Evolutionary conservation across 2,888 invertebrate species (phyloP).

Genomic region (Parasteatoda lunata): DNA sequence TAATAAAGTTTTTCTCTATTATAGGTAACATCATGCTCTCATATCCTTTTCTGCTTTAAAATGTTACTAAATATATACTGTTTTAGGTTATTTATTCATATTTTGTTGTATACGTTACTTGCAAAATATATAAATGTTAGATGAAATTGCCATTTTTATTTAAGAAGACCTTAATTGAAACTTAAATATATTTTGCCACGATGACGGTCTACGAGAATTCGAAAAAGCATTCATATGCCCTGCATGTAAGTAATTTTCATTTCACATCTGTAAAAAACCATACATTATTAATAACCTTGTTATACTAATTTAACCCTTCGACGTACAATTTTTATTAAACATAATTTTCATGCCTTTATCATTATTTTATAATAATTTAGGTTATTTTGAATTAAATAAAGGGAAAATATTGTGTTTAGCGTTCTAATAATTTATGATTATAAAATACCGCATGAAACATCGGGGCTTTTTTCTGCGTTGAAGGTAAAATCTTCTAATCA

Average conservation of each 20-base stretch:
- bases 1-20: too few species aligned
- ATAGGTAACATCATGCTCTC: slow-evolving; percentile 74
- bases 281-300: neutral
- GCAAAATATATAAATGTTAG: neutral
- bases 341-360: too few species aligned
- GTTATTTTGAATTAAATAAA: too few species aligned
- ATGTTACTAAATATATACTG: too few species aligned
- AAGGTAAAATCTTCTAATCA: too few species aligned
- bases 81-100: neutral
- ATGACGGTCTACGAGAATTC: slow-evolving; percentile 73
- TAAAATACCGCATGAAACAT: too few species aligned
- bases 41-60: slow-evolving; percentile 72
- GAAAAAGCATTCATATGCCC: slow-evolving; percentile 72
- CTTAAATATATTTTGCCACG: slow-evolving; percentile 73
- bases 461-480: too few species aligned
- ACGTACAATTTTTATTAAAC: too few species aligned
- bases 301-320: neutral
- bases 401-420: too few species aligned
- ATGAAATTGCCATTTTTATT: neutral
- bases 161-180: slow-evolving; percentile 54
- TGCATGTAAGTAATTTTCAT: slow-evolving; percentile 72
- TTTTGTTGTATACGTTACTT: neutral
- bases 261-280: neutral
- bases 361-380: too few species aligned
- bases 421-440: too few species aligned